A percentile compares a stretch with the other conserved stretches of the same genome.
Conservation (phyloP, 2,797 vertebrate genomes). For the Aythya fuligula region DNA sequence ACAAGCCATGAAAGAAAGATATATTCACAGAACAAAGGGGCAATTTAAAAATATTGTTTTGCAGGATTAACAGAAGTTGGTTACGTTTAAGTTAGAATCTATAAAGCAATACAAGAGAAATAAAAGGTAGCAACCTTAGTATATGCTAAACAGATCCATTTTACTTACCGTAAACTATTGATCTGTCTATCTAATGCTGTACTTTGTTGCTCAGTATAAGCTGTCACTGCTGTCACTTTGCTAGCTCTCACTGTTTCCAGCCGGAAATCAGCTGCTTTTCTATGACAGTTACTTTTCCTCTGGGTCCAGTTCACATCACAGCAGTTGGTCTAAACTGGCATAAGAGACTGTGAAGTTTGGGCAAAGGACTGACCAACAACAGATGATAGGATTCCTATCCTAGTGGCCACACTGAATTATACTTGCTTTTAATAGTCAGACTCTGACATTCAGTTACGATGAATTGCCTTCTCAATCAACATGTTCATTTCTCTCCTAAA, state of each 20-base stretch:
- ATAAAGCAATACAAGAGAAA: neutral
- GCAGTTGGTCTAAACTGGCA: neutral
- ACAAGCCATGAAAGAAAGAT: neutral
- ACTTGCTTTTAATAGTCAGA: neutral
- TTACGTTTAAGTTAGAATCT: neutral
- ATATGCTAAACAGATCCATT: neutral
- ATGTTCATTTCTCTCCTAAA: neutral
- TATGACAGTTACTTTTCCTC: neutral
- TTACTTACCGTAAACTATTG: neutral
- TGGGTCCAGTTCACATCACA: neutral
- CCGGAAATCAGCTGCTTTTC: neutral
- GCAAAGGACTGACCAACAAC: neutral
- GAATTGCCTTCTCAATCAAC: neutral
- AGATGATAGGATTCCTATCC: neutral
- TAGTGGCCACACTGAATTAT: neutral
- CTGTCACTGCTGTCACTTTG: neutral
- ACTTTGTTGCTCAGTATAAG: neutral
- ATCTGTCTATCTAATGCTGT: neutral
- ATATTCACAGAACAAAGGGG: neutral
- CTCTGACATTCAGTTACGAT: neutral
- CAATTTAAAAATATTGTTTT: neutral
- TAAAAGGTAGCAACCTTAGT: neutral
- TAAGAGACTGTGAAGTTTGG: neutral
- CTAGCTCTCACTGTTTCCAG: neutral
- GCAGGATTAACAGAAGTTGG: neutral